A percentile compares a stretch with the other conserved stretches of the same genome.
These are phyloP conservation scores for Morone saxatilis DNA, from an alignment of 2,113 vertebrate genomes.

Conservation along the genomic window DNA sequence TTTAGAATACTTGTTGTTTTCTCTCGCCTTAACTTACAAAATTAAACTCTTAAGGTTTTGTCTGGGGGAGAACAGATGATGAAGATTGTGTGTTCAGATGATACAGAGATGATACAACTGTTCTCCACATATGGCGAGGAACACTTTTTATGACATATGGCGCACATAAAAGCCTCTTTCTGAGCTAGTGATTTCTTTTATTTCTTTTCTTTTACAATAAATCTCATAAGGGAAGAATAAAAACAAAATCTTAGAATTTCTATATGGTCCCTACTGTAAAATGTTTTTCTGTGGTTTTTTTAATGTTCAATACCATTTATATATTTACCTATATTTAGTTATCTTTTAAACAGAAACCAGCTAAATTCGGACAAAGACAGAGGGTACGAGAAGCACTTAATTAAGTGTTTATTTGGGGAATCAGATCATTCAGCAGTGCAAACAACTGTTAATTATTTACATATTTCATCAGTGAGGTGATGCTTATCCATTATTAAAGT, in stretches of 20 bases:
- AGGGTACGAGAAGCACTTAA: background rate
- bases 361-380: background rate
- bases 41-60: too few relatives aligned
- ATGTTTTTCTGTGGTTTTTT: background rate
- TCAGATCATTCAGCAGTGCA: background rate
- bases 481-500: background rate
- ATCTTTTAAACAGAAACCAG: background rate
- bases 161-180: too few relatives aligned
- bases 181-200: background rate
- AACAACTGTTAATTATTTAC: constrained; percentile 9
- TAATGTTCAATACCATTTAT: background rate
- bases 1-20: too few relatives aligned
- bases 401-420: background rate
- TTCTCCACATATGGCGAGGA: too few relatives aligned
- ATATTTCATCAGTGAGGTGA: background rate
- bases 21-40: too few relatives aligned
- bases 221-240: too few relatives aligned
- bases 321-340: background rate
- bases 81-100: too few relatives aligned
- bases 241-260: too few relatives aligned
- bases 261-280: too few relatives aligned
- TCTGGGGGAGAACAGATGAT: too few relatives aligned
- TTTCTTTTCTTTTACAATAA: background rate
- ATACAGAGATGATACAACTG: too few relatives aligned
- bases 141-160: too few relatives aligned